Evolutionary conservation across 2,113 vertebrate species (phyloP), one percentile per base, ranked within the genome.

Genomic region (Mastomys natalensis): DNA sequence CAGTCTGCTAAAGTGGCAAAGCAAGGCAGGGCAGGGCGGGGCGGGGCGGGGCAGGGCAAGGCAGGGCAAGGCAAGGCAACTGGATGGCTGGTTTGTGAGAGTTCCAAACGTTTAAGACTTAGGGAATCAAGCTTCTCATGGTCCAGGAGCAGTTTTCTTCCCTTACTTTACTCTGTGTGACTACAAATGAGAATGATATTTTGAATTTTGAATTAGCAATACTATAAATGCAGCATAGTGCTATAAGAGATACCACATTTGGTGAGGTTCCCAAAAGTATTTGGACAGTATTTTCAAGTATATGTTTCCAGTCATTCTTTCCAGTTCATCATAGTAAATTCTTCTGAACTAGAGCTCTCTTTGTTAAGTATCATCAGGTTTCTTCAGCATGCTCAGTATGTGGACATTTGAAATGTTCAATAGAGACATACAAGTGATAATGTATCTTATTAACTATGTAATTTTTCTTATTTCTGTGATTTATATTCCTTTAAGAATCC

Each of bases 401-500:
- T 64, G 0, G 31, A 43, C n/a, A 45, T 82, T 64, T 29, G 78
- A 90, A 89, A n/a, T 87, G 31, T 45, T 26, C 58, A 88, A 76
- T 84, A 40, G 72, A 93, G 40, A 89, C 16, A 68, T 24, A 34
- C 16, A 2, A 0, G 17, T 91, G 84, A 45, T 86, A 64, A 51
- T 87, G 82, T 87, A 43, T 88, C 64, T 84, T 95, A 51, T n/a
- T 91, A 84, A 94, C 5, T 91, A 45, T 68, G 45, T 94, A 68
- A 45, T 78, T 94, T 66, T 74, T 85, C 73, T 87, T 88, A 58
- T 95, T 94, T 91, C 31, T 89, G 15, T 86, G 29, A 96, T 87
- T 94, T 96, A 48, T 74, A 66, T 87, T 9, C 13, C 5, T 89
- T 29, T 93, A 37, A 86, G 34, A 91, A 90, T 90, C 26, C 76